These are phyloP conservation scores for Plectropomus leopardus DNA, from an alignment of 2,113 vertebrate genomes.

Conservation along the genomic window DNA sequence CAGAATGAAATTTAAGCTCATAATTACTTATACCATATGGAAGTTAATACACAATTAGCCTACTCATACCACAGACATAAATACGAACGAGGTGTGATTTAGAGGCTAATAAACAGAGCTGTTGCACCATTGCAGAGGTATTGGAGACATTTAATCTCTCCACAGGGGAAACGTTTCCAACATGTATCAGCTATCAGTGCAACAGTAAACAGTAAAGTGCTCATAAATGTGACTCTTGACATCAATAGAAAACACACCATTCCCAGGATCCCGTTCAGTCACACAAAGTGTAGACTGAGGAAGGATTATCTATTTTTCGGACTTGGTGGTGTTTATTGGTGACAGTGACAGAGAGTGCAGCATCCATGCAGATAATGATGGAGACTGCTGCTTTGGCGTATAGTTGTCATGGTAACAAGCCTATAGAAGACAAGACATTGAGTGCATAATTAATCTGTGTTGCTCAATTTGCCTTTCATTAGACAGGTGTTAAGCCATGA, in stretches of 20 bases:
- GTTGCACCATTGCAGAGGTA: background rate
- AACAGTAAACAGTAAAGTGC: background rate
- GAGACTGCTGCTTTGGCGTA: background rate
- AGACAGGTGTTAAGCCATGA: conserved; percentile 37
- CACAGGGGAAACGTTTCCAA: background rate
- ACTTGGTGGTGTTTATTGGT: no score
- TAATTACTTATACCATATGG: conserved; percentile 10
- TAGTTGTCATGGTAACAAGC: conserved; percentile 53
- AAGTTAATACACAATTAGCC: conserved; percentile 24
- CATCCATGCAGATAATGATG: conserved; percentile 8
- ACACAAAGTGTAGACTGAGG: background rate
- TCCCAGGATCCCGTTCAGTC: background rate
- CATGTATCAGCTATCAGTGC: background rate
- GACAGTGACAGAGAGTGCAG: no score
- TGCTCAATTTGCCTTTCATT: conserved; percentile 48
- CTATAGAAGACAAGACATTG: conserved; percentile 29
- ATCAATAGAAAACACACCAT: background rate
- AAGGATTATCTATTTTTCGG: no score
- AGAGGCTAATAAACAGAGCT: background rate
- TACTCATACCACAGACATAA: background rate
- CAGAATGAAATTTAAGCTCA: conserved; percentile 7
- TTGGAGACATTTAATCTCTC: background rate
- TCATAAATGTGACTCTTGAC: conserved; percentile 12
- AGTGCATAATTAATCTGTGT: conserved; percentile 43
- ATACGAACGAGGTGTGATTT: background rate